Conservation (phyloP, 2,113 vertebrate genomes). For the Ciconia stormi region DNA sequence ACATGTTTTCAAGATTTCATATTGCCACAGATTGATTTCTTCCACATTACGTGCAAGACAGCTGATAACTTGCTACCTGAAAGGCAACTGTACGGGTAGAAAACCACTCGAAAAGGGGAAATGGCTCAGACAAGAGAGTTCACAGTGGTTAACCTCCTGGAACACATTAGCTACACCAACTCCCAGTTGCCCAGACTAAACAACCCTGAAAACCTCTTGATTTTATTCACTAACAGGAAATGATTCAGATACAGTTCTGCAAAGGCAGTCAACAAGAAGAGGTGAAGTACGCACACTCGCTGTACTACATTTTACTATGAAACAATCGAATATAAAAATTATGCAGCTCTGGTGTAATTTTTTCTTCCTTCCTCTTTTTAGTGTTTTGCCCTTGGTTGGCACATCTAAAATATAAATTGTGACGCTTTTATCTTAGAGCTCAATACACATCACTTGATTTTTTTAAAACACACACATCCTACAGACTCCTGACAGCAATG, state of each 20-base stretch:
- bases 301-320: background rate
- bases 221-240: constrained; percentile 71
- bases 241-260: constrained; percentile 58
- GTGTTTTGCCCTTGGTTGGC: background rate
- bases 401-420: background rate
- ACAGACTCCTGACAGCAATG: background rate
- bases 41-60: background rate
- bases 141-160: constrained; percentile 65
- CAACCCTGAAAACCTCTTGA: constrained; percentile 51
- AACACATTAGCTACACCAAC: constrained; percentile 63
- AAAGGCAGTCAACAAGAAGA: constrained; percentile 56
- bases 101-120: constrained; percentile 56
- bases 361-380: background rate
- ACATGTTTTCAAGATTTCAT: background rate
- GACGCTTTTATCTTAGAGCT: background rate
- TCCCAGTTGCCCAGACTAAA: constrained; percentile 74
- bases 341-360: background rate
- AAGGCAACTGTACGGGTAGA: background rate
- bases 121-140: constrained; percentile 60
- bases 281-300: constrained; percentile 19
- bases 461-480: background rate
- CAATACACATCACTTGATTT: background rate
- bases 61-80: constrained; percentile 51
- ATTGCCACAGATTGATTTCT: background rate
- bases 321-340: background rate